phyloP scores from a whole-genome alignment of 1,140 invertebrate genomes.

The Cardiocondyla obscurior region DNA sequence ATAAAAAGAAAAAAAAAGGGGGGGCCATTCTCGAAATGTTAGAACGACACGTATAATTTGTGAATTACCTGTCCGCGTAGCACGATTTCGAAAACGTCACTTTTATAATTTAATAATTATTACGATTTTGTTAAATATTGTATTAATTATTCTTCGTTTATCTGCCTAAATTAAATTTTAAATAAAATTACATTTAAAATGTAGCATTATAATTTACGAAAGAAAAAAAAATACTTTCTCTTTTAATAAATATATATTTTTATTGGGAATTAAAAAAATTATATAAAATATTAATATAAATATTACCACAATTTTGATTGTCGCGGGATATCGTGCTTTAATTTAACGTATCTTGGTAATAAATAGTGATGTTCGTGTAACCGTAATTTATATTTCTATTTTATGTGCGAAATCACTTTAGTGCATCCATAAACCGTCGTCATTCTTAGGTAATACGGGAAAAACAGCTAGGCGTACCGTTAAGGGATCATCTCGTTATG shows the following conservation, averaged over 20 bases:
- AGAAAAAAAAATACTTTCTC: too few relatives aligned
- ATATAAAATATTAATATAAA: not conserved
- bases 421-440: not conserved
- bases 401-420: not conserved
- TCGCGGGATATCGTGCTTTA: not conserved
- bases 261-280: not conserved
- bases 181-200: not conserved
- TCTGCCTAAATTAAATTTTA: not conserved
- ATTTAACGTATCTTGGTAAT: not conserved
- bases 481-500: conserved; percentile 40
- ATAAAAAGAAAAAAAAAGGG: conserved; percentile 7
- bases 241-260: not conserved
- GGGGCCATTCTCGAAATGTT: not conserved
- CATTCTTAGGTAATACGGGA: not conserved
- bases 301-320: not conserved
- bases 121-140: not conserved
- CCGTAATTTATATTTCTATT: not conserved
- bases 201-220: too few relatives aligned
- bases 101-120: not conserved
- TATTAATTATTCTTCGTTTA: not conserved
- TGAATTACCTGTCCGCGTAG: not conserved
- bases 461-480: conserved; percentile 12
- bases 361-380: not conserved
- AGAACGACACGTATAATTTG: not conserved
- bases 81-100: not conserved